Conservation (phyloP, 2,888 invertebrate genomes). For the Hirtodrosophila alboralis region DNA sequence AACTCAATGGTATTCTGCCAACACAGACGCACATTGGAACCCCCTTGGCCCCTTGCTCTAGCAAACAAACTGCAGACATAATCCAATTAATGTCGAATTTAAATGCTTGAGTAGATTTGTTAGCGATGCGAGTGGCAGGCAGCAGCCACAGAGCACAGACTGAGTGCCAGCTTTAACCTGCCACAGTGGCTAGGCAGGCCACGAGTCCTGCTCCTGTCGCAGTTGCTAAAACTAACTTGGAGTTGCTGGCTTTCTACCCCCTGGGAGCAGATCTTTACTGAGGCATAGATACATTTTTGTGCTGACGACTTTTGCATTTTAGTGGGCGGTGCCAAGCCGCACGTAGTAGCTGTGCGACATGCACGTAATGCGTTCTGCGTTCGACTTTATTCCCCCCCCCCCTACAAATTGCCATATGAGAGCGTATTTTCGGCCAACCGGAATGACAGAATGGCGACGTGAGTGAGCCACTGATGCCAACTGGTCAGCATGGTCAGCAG, state of each 20-base stretch:
- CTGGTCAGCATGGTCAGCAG: constrained; percentile 24
- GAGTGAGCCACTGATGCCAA: constrained; percentile 43
- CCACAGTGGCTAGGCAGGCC: constrained; percentile 3
- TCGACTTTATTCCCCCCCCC: constrained; percentile 43
- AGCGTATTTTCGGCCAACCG: constrained; percentile 25
- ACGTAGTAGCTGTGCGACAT: constrained; percentile 54
- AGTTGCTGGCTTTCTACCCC: constrained; percentile 16
- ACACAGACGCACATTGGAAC: neutral
- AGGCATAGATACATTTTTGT: constrained; percentile 59
- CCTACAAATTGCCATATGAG: constrained; percentile 48
- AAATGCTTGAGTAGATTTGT: constrained; percentile 69
- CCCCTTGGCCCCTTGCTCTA: constrained; percentile 4
- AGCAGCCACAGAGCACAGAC: constrained; percentile 7
- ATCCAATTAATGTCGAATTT: constrained; percentile 79
- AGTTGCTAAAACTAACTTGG: constrained; percentile 5
- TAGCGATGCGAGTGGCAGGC: constrained; percentile 30
- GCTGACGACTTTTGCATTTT: constrained; percentile 48
- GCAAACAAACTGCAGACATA: constrained; percentile 61
- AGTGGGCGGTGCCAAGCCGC: constrained; percentile 39
- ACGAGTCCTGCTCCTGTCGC: constrained; percentile 20
- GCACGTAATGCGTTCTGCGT: constrained; percentile 60
- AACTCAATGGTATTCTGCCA: constrained; percentile 4
- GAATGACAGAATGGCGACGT: constrained; percentile 45
- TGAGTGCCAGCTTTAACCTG: constrained; percentile 8
- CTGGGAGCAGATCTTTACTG: constrained; percentile 36